phyloP scores from a whole-genome alignment of 2,113 vertebrate genomes.

The Laterallus jamaicensis region DNA sequence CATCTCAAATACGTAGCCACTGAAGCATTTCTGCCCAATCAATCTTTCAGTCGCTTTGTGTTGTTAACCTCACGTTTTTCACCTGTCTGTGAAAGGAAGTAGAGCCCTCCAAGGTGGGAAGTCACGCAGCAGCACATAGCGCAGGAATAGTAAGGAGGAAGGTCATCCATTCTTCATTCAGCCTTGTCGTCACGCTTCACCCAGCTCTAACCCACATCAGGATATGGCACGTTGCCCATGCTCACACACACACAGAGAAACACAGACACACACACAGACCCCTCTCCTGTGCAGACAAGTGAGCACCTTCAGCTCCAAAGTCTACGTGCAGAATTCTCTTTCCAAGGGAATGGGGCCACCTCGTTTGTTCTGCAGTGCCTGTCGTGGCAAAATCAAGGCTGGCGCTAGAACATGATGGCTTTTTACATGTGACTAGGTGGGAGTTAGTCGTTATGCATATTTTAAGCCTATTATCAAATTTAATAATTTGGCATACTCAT shows the following conservation, averaged over 20 bases:
- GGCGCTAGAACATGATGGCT: neutral
- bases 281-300: rapidly evolving
- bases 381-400: neutral
- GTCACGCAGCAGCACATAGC: neutral
- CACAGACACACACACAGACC: rapidly evolving
- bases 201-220: neutral
- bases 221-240: rapidly evolving
- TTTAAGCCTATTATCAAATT: constrained; percentile 24
- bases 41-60: neutral
- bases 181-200: rapidly evolving
- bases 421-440: neutral
- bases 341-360: neutral
- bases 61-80: neutral
- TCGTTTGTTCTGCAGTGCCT: neutral
- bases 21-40: neutral
- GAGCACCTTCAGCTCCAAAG: neutral
- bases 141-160: neutral
- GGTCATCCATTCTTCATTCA: neutral
- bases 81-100: neutral
- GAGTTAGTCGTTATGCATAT: neutral
- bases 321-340: neutral
- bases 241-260: too few species aligned
- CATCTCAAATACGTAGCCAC: neutral
- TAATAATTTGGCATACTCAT: constrained; percentile 35
- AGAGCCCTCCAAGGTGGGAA: neutral